Evolutionary conservation across 1,140 invertebrate species (phyloP), one percentile per base, ranked within the genome.

Genomic region (Cepaea nemoralis): DNA sequence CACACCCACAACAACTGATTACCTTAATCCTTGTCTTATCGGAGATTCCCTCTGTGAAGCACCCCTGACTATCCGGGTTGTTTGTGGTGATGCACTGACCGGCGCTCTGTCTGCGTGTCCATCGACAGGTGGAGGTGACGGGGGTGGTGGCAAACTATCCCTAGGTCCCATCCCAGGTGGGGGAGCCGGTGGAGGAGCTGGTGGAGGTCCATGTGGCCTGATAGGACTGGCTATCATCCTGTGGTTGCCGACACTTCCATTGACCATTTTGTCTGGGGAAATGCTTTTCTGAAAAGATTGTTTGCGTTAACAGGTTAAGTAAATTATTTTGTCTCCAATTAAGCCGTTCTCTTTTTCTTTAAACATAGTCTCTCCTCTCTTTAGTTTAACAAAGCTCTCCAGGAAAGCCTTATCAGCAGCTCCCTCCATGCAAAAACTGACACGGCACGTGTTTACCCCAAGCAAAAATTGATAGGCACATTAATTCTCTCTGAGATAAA

Each of bases 131-230:
- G 95, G 95, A 73, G 96, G 96, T 35, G 96, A 96, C 63, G 96
- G 96, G 1, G 96, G 96, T n/a, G 96, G 96, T 42, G 96, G 96
- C 86, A 97, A 92, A 55, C 94, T 94, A 83, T 96, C 95, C 79
- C 95, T 92, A 81, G 93, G 93, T 73, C 94, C 94, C 91, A 94
- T 94, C 93, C 81, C 93, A 92, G 85, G 93, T 92, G 70, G 94
- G 94, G 77, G 90, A 37, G 84, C 85, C 37, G 86, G 90, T 50
- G 88, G 91, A 45, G 87, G 94, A 92, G 85, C 85, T 12, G 82
- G 83, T 35, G n/a, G n/a, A n/a, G n/a, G n/a, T n/a, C n/a, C n/a
- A n/a, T n/a, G n/a, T n/a, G 90, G 90, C 22, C 89, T 82, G 45
- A 84, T 87, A 27, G 78, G 83, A 80, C 85, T 86, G 14, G 45